phyloP scores from a whole-genome alignment of 2,113 vertebrate genomes.

The Ictalurus furcatus region DNA sequence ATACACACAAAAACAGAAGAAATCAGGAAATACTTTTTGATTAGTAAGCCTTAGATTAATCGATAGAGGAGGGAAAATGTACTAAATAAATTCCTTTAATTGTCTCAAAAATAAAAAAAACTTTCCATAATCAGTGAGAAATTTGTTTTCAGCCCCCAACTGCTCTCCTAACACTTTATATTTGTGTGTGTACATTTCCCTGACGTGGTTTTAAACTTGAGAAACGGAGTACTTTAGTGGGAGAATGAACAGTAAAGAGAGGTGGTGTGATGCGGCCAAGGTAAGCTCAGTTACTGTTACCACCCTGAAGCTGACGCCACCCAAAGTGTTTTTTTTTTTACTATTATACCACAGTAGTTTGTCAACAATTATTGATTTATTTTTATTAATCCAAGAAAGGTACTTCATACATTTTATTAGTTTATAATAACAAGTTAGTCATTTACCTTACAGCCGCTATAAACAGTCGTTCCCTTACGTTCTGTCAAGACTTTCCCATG shows the following conservation, averaged over 20 bases:
- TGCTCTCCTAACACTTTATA: neutral
- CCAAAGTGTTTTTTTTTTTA: neutral
- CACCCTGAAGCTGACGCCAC: neutral
- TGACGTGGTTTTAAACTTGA: too few species aligned
- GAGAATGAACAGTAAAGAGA: too few species aligned
- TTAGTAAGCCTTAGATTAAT: neutral
- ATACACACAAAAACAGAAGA: too few species aligned
- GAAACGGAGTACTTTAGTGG: too few species aligned
- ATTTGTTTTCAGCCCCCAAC: neutral
- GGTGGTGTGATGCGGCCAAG: too few species aligned
- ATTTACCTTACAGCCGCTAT: too few species aligned
- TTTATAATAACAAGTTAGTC: neutral
- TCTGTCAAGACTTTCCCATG: too few species aligned
- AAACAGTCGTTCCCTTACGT: neutral
- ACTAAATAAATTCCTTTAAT: neutral
- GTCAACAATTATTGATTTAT: neutral
- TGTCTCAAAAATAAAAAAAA: neutral
- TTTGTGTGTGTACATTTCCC: neutral
- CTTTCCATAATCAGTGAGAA: neutral
- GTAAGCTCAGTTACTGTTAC: neutral
- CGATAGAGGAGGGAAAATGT: neutral
- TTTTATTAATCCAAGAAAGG: neutral
- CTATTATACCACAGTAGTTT: neutral
- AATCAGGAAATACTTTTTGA: neutral
- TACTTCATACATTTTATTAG: neutral